Conservation (phyloP, 2,113 vertebrate species). For the Geococcyx californianus region DNA sequence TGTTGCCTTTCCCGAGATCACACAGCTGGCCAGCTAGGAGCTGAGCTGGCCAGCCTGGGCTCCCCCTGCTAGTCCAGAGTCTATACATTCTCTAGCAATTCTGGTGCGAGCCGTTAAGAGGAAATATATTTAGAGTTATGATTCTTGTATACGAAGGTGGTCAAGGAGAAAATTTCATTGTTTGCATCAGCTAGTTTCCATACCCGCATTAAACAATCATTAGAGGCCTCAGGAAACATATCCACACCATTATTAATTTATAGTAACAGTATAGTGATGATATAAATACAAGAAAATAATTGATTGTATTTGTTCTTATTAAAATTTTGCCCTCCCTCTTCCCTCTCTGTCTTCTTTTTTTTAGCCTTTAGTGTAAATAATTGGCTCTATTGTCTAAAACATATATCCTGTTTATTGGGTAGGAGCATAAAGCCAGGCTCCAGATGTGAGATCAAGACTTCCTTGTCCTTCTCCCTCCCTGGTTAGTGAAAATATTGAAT, state of each 20-base stretch:
- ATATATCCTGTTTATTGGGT: background rate
- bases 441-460: background rate
- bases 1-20: constrained; percentile 3
- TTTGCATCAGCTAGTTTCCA: background rate
- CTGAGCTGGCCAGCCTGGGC: background rate
- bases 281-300: background rate
- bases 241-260: background rate
- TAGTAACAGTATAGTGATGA: background rate
- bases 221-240: background rate
- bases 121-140: background rate
- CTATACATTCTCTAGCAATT: background rate
- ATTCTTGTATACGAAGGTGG: background rate
- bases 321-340: background rate
- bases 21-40: background rate
- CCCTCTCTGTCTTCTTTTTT: background rate
- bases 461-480: background rate
- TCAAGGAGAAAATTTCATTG: background rate
- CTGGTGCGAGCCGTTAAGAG: background rate
- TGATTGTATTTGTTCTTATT: background rate
- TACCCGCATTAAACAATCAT: background rate
- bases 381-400: background rate
- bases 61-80: background rate
- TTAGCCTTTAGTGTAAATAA: constrained; percentile 31
- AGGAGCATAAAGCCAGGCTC: background rate
- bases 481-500: background rate